These are phyloP conservation scores for Alca torda DNA, from an alignment of 2,797 vertebrate species.

Conservation along the genomic window DNA sequence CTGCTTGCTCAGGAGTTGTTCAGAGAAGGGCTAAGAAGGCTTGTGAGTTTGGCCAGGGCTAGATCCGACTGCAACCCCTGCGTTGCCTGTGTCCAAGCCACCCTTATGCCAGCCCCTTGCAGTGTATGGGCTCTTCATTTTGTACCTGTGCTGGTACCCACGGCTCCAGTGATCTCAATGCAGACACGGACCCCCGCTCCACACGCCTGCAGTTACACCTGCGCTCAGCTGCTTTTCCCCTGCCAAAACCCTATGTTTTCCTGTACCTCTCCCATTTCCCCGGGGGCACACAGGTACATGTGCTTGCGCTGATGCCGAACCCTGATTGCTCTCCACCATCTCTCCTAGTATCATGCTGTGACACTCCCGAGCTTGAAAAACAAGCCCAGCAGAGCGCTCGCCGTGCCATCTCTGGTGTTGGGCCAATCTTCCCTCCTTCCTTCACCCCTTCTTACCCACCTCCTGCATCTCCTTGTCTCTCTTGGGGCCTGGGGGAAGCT, in stretches of 20 bases:
- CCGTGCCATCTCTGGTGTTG: not conserved
- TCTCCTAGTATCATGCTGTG: not conserved
- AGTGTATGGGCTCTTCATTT: not conserved
- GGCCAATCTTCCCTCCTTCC: not conserved
- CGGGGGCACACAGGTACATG: fast-evolving
- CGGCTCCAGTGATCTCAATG: not conserved
- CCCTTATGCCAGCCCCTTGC: not conserved
- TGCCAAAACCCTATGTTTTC: not conserved
- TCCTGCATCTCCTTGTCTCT: not conserved
- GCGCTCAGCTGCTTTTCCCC: not conserved
- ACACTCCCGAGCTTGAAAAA: not conserved
- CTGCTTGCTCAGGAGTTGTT: not conserved
- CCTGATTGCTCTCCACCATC: not conserved
- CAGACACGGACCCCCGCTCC: not conserved
- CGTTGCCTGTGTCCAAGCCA: not conserved
- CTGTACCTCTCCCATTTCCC: not conserved
- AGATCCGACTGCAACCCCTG: not conserved
- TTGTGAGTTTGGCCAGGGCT: not conserved
- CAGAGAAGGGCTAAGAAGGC: not conserved
- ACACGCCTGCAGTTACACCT: not conserved
- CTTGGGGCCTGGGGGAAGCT: not conserved
- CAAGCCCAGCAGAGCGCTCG: not conserved
- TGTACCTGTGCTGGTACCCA: not conserved
- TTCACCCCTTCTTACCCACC: not conserved
- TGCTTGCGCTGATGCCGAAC: not conserved